Base-by-base conservation (phyloP, 1,140 invertebrate species). In the Drosophila novamexicana region DNA sequence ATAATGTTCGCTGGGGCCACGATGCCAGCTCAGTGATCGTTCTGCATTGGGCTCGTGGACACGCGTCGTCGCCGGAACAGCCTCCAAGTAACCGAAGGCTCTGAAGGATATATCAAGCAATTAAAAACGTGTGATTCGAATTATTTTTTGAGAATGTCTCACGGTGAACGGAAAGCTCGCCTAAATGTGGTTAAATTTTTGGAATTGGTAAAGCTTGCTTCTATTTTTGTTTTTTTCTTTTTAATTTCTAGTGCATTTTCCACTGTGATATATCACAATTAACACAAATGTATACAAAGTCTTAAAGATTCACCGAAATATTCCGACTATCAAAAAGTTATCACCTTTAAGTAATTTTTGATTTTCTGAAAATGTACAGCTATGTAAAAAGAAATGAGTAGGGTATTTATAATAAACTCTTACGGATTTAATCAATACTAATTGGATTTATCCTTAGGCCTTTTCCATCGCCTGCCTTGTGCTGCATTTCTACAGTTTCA, bases 401-500 rank as follows among this genome's bases (percentile, higher is more conserved):
- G 22, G 22, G 22, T 22, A 22, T 22, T 22, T 29, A 29, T 29
- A 29, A 29, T 4, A 4, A 29, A 4, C 22, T 29, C 22, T 29
- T 29, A 29, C 3, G 4, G 22, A 29, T 6, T 29, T 29, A 0
- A 29, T 29, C 2, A 29, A 29, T 29, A 29, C 22, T 29, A 29
- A 29, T 29, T 5, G 22, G 22, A 29, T 56, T 14, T 49, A 36
- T 49, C 4, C 49, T 18, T 57, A 92, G 91, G 79, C 84, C 0
- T 92, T 92, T 59, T 74, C 91, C 5, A 59, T 91, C 14, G 85
- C 91, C 18, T 92, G 91, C 47, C 63, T 92, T 7, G 82, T 91
- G 39, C 65, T 92, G 32, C 91, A 92, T 50, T 92, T 86, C 53
- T 92, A 92, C 40, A 92, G 91, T 68, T 92, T 91, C 44, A 90